These are phyloP conservation scores for Drosophila emarginata DNA, from an alignment of 2,888 invertebrate species.

Conservation along the genomic window DNA sequence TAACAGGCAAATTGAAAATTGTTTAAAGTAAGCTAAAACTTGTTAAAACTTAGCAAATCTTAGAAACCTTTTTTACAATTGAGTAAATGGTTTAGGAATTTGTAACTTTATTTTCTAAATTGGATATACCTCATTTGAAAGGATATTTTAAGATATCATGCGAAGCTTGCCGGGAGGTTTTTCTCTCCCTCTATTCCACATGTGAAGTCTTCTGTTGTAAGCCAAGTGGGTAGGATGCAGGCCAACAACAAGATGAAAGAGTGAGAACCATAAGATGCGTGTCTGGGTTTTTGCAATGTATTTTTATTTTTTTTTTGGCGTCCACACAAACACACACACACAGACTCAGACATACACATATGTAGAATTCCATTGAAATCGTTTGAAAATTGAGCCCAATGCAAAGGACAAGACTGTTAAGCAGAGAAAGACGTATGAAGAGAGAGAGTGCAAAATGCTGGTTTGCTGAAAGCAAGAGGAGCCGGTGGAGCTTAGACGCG, in stretches of 20 bases:
- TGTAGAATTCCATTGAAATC: slow-evolving; percentile 72
- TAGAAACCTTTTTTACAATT: no score
- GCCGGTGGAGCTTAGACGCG: slow-evolving; percentile 31
- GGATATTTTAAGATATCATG: slow-evolving; percentile 36
- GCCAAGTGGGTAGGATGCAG: slow-evolving; percentile 4
- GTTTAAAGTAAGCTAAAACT: no score
- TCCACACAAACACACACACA: slow-evolving; percentile 10
- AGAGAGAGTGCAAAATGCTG: not conserved
- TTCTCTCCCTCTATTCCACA: slow-evolving; percentile 9
- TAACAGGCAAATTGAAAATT: no score
- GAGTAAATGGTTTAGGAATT: no score
- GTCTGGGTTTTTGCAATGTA: slow-evolving; percentile 48
- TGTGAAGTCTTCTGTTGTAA: slow-evolving; percentile 26
- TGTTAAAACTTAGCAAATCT: no score
- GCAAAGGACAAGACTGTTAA: slow-evolving; percentile 27
- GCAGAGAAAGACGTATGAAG: not conserved
- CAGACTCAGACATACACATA: slow-evolving; percentile 24
- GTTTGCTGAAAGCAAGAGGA: not conserved
- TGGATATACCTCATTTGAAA: slow-evolving; percentile 5
- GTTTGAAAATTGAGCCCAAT: slow-evolving; percentile 67
- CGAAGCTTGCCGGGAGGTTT: slow-evolving; percentile 43
- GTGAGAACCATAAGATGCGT: slow-evolving; percentile 42
- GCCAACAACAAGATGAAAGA: slow-evolving; percentile 25
- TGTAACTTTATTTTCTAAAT: not conserved
- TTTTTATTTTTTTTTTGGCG: slow-evolving; percentile 20